Conservation (phyloP, 2,113 vertebrate species). For the Aix galericulata region DNA sequence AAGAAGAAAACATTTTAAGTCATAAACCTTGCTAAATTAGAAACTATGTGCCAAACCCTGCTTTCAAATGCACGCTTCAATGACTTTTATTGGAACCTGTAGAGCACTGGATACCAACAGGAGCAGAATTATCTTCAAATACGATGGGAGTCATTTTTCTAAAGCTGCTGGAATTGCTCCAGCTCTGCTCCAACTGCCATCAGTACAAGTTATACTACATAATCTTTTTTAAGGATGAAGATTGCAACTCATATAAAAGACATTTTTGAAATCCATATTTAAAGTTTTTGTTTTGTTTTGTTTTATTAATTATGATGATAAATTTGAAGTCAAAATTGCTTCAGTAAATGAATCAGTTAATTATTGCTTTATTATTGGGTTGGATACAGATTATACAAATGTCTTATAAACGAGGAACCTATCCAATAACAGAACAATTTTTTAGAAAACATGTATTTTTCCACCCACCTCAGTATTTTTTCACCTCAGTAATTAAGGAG, state of each 20-base stretch:
- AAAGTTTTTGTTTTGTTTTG: rapidly evolving
- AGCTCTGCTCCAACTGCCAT: background rate
- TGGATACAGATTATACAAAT: background rate
- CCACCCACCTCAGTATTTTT: background rate
- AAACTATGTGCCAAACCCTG: background rate
- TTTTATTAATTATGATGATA: background rate
- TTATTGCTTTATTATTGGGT: background rate
- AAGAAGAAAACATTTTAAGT: background rate
- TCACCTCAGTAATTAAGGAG: background rate
- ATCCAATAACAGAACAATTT: background rate
- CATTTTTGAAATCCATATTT: background rate
- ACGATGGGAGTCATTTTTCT: background rate
- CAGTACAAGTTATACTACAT: background rate
- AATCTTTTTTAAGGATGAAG: background rate
- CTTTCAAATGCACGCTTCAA: background rate
- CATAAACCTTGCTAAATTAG: background rate
- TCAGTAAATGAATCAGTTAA: background rate
- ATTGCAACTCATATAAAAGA: background rate
- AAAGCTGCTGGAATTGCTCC: background rate
- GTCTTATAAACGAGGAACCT: background rate
- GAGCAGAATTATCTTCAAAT: background rate
- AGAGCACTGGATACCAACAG: background rate
- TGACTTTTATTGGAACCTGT: background rate
- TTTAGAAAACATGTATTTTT: background rate
- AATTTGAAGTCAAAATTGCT: background rate